Evolutionary conservation across 1,140 invertebrate genomes (phyloP), one percentile per base, ranked within the genome.

Genomic region (Lepidurus arcticus): DNA sequence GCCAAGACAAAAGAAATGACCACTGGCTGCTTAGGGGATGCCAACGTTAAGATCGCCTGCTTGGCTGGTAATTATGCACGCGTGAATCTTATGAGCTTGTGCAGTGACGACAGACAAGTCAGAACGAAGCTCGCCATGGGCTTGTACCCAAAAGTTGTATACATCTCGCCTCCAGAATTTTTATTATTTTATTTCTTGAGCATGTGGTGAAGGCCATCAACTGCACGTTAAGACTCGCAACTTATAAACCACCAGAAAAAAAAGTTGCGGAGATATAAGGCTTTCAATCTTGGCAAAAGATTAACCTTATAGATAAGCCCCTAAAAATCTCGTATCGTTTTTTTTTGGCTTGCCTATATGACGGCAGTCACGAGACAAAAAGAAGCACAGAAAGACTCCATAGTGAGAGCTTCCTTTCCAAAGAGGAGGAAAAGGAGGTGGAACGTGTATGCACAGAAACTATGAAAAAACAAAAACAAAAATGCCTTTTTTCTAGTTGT

Each of bases 281-380:
- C 53, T 65, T 65, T 65, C 53, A 65, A 65, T 65, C 53, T 65
- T 65, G 53, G 53, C 53, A n/a, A n/a, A 65, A 65, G 53, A 65
- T 65, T 65, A 13, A 65, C 53, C 53, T n/a, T 65, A 65, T 21
- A 65, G 53, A 65, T 65, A 65, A 65, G 53, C 21, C 53, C 53
- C 53, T 65, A 65, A 65, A 13, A 21, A 13, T 65, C 53, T 65
- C 21, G 16, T 65, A 11, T 1, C 21, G 21, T 65, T 21, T 65
- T 65, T 13, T 53, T 65, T 7, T 9, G 16, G 13, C 1, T 65
- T 65, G 21, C 21, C 13, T 21, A 13, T 65, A 13, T n/a, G 53
- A n/a, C 21, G 16, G 34, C 34, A 34, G 34, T 34, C n/a, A 16
- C 13, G 0, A n/a, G 53, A 65, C 16, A 21, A 65, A n/a, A n/a